Conservation (phyloP, 2,888 invertebrate genomes). For the Encarsia formosa region DNA sequence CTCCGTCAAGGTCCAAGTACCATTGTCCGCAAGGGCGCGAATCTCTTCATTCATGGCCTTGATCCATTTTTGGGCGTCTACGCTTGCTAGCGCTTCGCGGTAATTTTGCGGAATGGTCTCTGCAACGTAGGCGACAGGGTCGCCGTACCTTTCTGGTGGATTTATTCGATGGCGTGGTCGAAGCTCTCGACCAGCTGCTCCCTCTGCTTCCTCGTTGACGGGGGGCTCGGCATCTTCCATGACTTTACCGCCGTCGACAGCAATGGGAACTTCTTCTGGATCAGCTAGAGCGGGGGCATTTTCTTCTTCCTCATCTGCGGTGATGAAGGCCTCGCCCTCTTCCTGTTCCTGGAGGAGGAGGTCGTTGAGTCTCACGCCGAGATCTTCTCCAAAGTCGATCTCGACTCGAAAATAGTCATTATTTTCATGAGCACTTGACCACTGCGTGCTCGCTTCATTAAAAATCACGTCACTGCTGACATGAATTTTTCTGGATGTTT, state of each 20-base stretch:
- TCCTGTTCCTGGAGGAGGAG: no score
- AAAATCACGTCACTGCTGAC: conserved; percentile 34
- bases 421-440: not conserved
- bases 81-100: not conserved
- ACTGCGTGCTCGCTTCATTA: conserved; percentile 2
- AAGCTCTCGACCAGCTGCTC: not conserved
- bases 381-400: not conserved
- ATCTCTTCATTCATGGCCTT: not conserved
- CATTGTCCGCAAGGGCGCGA: not conserved
- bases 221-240: no score
- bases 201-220: not conserved
- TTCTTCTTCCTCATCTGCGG: no score
- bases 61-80: not conserved
- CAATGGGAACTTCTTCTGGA: no score
- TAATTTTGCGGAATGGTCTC: not conserved
- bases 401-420: not conserved
- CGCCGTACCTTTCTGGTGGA: not conserved
- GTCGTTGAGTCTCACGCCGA: not conserved
- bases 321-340: no score
- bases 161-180: not conserved
- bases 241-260: not conserved
- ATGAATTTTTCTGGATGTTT: conserved; percentile 34
- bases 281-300: no score
- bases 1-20: not conserved
- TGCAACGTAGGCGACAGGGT: not conserved